phyloP scores from a whole-genome alignment of 2,113 vertebrate species.

The Apistogramma diplotaenia region DNA sequence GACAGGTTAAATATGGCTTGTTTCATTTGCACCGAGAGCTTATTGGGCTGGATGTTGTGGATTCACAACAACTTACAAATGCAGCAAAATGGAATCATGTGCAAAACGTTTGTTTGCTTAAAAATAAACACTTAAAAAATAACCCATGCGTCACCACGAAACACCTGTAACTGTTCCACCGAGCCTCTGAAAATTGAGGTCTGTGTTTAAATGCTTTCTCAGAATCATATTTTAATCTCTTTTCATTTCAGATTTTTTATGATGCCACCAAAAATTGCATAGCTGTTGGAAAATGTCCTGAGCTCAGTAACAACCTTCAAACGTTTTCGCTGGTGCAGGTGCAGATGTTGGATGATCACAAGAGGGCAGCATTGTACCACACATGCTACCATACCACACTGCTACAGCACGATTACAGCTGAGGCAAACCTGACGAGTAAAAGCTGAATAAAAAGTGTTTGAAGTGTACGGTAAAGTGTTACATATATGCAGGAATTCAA shows the following conservation, averaged over 20 bases:
- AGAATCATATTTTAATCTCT: rapidly evolving
- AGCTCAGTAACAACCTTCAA: rapidly evolving
- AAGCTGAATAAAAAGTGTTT: background rate
- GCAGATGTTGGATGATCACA: conserved; percentile 10
- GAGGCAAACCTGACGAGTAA: background rate
- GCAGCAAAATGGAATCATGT: too few relatives aligned
- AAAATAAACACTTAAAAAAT: too few relatives aligned
- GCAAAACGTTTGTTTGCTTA: too few relatives aligned
- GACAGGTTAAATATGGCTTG: too few relatives aligned
- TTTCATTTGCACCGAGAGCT: too few relatives aligned
- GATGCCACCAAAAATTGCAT: background rate
- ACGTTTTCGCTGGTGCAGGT: background rate
- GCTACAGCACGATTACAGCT: background rate
- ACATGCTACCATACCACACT: conserved; percentile 11
- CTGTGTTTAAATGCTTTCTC: too few relatives aligned
- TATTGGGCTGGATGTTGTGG: too few relatives aligned
- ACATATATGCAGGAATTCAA: background rate
- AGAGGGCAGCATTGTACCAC: conserved; percentile 41
- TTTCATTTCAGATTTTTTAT: background rate
- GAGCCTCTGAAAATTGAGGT: too few relatives aligned
- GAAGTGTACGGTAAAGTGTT: background rate
- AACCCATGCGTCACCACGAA: too few relatives aligned
- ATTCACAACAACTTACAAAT: too few relatives aligned
- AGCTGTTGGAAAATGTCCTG: background rate
- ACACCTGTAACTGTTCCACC: too few relatives aligned